phyloP scores from a whole-genome alignment of 1,140 invertebrate genomes.

The Apolygus lucorum region DNA sequence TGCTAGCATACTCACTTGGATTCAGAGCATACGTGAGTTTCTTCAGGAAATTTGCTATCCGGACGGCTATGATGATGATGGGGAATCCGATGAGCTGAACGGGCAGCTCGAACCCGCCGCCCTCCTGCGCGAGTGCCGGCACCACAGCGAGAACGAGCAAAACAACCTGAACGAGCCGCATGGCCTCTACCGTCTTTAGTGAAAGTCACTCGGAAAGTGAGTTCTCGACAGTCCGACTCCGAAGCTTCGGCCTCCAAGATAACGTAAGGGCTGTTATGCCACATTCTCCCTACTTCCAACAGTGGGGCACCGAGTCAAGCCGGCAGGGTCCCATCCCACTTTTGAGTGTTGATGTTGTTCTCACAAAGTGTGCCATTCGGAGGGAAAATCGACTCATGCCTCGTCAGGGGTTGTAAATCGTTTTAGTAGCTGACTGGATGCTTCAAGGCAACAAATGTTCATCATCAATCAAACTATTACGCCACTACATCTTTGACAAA shows the following conservation, averaged over 20 bases:
- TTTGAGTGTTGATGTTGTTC: too few relatives aligned
- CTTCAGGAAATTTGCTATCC: conserved; percentile 70
- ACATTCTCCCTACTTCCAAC: conserved; percentile 12
- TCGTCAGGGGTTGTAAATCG: too few relatives aligned
- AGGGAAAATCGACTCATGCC: too few relatives aligned
- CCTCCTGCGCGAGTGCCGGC: conserved; percentile 9
- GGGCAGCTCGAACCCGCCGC: conserved; percentile 54
- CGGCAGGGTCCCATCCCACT: conserved; percentile 1
- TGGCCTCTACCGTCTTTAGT: background rate
- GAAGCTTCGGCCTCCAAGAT: background rate
- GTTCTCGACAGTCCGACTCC: background rate
- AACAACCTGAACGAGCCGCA: conserved; percentile 20
- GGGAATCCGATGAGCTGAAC: conserved; percentile 74
- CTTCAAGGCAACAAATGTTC: too few relatives aligned
- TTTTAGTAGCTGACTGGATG: too few relatives aligned
- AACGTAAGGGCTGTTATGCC: conserved; percentile 24
- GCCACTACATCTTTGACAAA: too few relatives aligned
- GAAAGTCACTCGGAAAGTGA: conserved; percentile 25
- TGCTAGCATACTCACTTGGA: conserved; percentile 70
- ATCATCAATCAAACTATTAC: too few relatives aligned
- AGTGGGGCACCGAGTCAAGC: conserved; percentile 6
- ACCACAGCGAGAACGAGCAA: conserved; percentile 6
- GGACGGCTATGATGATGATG: conserved; percentile 68
- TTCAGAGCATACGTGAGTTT: conserved; percentile 70
- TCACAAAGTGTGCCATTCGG: too few relatives aligned